A percentile compares a stretch with the other conserved stretches of the same genome.
Conservation (phyloP, 2,888 invertebrate species). For the Phortica okadai region DNA sequence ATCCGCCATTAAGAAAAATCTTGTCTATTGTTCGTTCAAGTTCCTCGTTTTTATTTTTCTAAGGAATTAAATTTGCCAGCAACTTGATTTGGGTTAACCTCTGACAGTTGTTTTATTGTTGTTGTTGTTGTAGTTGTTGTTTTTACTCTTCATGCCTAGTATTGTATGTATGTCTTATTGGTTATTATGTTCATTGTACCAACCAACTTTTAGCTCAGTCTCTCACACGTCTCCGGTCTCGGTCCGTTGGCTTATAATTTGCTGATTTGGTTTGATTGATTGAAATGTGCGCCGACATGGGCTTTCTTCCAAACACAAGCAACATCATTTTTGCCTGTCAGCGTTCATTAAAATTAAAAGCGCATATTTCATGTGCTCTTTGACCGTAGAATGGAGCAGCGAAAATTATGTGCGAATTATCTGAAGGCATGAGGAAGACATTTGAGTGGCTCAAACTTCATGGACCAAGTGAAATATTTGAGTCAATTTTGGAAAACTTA, state of each 20-base stretch:
- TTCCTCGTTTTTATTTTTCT: conserved; percentile 7
- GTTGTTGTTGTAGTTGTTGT: conserved; percentile 2
- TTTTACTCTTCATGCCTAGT: background rate
- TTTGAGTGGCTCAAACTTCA: background rate
- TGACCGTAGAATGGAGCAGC: background rate
- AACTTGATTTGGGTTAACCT: conserved; percentile 31
- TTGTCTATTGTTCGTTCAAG: background rate
- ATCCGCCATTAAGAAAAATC: background rate
- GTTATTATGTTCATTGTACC: background rate
- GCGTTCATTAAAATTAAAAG: conserved; percentile 23
- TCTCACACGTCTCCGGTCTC: background rate
- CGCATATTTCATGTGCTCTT: conserved; percentile 21
- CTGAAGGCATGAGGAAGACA: background rate
- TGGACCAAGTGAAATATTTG: background rate
- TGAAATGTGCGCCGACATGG: conserved; percentile 19
- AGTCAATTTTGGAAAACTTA: background rate
- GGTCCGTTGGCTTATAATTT: conserved; percentile 1
- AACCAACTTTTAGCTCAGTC: background rate
- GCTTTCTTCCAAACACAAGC: background rate
- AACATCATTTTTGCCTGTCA: conserved; percentile 1
- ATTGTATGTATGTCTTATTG: background rate
- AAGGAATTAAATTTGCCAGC: conserved; percentile 25
- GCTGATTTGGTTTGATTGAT: conserved; percentile 23
- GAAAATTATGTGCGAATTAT: background rate
- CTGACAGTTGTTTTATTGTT: conserved; percentile 19